Evolutionary conservation across 2,113 vertebrate species (phyloP).

Genomic region (Zosterops japonicus): DNA sequence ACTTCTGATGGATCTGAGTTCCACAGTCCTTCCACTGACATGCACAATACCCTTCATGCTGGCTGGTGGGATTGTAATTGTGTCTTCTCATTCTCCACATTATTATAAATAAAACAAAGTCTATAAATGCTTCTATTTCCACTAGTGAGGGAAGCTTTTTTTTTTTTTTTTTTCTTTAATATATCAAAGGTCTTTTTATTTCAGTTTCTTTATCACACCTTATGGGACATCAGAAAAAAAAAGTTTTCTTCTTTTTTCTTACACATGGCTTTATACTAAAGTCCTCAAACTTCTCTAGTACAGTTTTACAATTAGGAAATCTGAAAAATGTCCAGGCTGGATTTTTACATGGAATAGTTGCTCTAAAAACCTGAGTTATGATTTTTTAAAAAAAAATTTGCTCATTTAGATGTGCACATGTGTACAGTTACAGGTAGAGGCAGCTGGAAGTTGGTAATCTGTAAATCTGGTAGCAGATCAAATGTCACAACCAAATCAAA

Average conservation of each 20-base stretch:
- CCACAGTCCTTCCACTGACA: not conserved
- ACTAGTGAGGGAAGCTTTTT: no score
- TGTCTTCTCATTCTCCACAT: not conserved
- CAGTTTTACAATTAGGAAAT: not conserved
- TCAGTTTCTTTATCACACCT: not conserved
- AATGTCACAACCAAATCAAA: not conserved
- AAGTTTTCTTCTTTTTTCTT: not conserved
- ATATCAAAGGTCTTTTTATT: not conserved
- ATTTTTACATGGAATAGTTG: not conserved
- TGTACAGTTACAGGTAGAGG: not conserved
- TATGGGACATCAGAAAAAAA: not conserved
- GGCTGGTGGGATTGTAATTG: not conserved
- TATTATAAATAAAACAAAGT: not conserved
- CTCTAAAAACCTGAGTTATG: not conserved
- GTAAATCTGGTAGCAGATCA: not conserved
- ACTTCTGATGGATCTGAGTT: not conserved
- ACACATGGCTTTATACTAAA: not conserved
- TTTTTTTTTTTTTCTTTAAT: not conserved
- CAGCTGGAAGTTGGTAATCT: not conserved
- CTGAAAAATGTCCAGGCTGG: not conserved
- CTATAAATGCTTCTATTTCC: not conserved
- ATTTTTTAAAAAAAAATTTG: not conserved
- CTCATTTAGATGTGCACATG: fast-evolving
- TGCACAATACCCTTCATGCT: not conserved
- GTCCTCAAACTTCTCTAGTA: not conserved